Percentiles rank a stretch among this genome's conserved stretches.
Evolutionary conservation across 2,888 invertebrate genomes (phyloP).

Genomic region (Tenthredo amoena): DNA sequence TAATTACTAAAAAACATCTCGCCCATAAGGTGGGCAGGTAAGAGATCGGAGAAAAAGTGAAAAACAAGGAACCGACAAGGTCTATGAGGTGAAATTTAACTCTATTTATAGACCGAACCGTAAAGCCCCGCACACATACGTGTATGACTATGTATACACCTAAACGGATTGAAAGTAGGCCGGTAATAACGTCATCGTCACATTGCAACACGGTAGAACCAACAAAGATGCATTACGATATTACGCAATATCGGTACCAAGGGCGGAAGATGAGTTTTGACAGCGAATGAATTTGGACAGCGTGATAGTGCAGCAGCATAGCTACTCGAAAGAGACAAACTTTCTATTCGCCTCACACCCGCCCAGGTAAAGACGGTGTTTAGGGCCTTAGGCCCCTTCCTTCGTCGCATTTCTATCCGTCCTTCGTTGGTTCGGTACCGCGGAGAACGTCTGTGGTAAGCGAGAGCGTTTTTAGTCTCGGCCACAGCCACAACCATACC

Average conservation of each 20-base stretch:
- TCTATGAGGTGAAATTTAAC: background rate
- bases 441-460: constrained; percentile 18
- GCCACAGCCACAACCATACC: background rate
- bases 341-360: constrained; percentile 62
- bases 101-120: constrained; percentile 1
- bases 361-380: constrained; percentile 64
- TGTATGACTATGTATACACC: too few species aligned
- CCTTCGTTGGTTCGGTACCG: constrained; percentile 5
- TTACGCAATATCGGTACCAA: background rate
- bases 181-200: background rate
- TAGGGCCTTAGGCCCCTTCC: constrained; percentile 46
- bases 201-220: background rate
- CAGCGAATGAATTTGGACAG: constrained; percentile 26
- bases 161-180: background rate
- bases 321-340: constrained; percentile 57
- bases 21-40: background rate
- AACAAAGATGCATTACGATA: background rate
- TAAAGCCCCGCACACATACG: background rate
- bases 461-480: constrained; percentile 20
- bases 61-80: background rate
- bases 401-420: constrained; percentile 21
- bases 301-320: background rate
- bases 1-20: constrained; percentile 24
- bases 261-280: constrained; percentile 9
- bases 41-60: background rate